Evolutionary conservation across 1,140 invertebrate species (phyloP), one percentile per base, ranked within the genome.

Genomic region (Macrobrachium rosenbergii): DNA sequence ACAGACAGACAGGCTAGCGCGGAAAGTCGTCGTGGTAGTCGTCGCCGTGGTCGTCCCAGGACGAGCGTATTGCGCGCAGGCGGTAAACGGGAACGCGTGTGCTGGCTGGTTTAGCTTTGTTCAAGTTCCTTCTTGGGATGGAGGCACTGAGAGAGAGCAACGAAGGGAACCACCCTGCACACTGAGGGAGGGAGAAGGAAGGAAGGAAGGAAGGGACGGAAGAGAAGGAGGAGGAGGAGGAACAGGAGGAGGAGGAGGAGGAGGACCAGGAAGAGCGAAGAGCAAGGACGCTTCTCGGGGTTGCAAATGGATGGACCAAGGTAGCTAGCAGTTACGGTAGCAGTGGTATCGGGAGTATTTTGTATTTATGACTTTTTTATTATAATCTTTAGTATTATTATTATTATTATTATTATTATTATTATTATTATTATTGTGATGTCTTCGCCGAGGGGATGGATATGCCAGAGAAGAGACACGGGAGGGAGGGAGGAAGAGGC

Each of bases 401-500:
- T 3, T 2, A 37, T 2, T 37, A 37, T 37, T 2, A 37, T 37
- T 37, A 37, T 37, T 2, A 37, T 37, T 37, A 37, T 37, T 37
- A 37, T 37, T 37, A 37, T 37, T 3, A 37, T n/a, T n/a, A 37
- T 37, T 1, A 37, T 37, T 37, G 28, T 37, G 28, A 37, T 37
- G 28, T 37, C 28, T 37, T 37, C 1, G 28, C 28, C 28, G 28
- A 37, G 28, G 28, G 28, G 28, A 37, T 37, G 28, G 28, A 37
- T 37, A 2, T 37, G 28, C 28, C 28, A 37, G 28, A 37, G 28
- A 37, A 2, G 3, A 37, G 21, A 58, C 17, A 7, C 60, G 62
- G 28, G 21, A 59, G 67, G 82, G 43, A 58, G 64, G 82, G 82
- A 59, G 69, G 82, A 83, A 45, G 82, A 83, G 82, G 82, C 82